phyloP scores from a whole-genome alignment of 2,113 vertebrate species.

The Clupea harengus region DNA sequence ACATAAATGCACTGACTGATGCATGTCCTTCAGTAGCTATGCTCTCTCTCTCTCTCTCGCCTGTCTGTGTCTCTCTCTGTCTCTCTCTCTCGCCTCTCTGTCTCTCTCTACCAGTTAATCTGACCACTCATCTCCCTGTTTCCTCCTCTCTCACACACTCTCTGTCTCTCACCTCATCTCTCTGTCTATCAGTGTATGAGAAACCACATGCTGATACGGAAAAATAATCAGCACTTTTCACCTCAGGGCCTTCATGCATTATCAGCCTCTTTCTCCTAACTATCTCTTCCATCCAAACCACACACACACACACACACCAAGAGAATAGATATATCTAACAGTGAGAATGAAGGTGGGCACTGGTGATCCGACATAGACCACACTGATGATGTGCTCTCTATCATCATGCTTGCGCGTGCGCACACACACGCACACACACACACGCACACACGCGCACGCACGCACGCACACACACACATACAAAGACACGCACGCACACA shows the following conservation, averaged over 20 bases:
- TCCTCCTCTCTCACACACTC: slow-evolving; percentile 17
- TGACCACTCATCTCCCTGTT: not conserved
- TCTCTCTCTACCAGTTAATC: slow-evolving; percentile 24
- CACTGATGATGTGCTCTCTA: not conserved
- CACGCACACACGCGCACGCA: not conserved
- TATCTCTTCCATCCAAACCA: slow-evolving; percentile 27
- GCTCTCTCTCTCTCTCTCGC: not conserved
- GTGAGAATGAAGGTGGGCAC: not conserved
- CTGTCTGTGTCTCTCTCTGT: not conserved
- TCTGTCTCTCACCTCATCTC: slow-evolving; percentile 27
- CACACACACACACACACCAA: slow-evolving; percentile 19
- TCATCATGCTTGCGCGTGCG: not conserved
- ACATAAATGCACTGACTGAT: not conserved
- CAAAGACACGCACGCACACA: not conserved
- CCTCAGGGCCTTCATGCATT: not conserved
- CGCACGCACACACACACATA: not conserved
- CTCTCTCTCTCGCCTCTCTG: slow-evolving; percentile 33
- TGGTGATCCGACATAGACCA: not conserved
- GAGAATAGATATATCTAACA: not conserved
- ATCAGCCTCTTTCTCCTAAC: slow-evolving; percentile 17
- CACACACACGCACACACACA: slow-evolving; percentile 10
- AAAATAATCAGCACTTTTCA: slow-evolving; percentile 30
- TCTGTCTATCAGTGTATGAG: not conserved
- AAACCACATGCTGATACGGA: not conserved
- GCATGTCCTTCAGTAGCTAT: not conserved